Evolutionary conservation across 2,888 invertebrate species (phyloP).

Genomic region (Zootermopsis nevadensis): DNA sequence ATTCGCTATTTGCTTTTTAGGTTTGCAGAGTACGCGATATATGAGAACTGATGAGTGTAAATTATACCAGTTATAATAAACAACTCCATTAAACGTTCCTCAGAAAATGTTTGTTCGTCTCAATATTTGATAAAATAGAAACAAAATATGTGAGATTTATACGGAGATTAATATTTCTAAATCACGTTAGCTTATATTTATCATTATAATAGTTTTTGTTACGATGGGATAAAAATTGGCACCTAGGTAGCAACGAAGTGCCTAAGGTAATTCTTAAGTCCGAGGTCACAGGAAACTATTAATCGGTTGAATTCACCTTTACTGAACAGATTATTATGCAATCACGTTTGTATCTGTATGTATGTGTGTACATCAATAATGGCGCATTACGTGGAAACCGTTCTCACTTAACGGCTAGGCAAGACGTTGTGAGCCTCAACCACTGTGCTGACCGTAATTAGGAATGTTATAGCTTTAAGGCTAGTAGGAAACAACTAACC

Average conservation of each 20-base stretch:
- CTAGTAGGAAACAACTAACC: constrained; percentile 4
- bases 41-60: too few relatives aligned
- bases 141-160: too few relatives aligned
- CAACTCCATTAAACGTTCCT: too few relatives aligned
- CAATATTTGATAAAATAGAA: too few relatives aligned
- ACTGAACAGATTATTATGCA: constrained; percentile 51
- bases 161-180: too few relatives aligned
- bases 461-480: background rate
- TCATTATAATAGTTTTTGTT: too few relatives aligned
- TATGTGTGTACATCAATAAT: constrained; percentile 34
- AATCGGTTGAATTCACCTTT: constrained; percentile 48
- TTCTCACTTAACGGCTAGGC: constrained; percentile 34
- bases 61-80: too few relatives aligned
- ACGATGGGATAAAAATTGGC: too few relatives aligned
- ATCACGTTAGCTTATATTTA: too few relatives aligned
- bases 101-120: too few relatives aligned
- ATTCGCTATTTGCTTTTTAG: too few relatives aligned
- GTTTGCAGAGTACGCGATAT: too few relatives aligned
- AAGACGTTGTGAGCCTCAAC: constrained; percentile 21
- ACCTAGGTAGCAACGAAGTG: background rate
- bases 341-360: constrained; percentile 33
- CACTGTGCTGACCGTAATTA: constrained; percentile 15
- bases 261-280: background rate
- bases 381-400: constrained; percentile 37
- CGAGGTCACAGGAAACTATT: constrained; percentile 49